A percentile compares a stretch with the other conserved stretches of the same genome.
Evolutionary conservation across 2,113 vertebrate genomes (phyloP).

Genomic region (Heliornis fulica): DNA sequence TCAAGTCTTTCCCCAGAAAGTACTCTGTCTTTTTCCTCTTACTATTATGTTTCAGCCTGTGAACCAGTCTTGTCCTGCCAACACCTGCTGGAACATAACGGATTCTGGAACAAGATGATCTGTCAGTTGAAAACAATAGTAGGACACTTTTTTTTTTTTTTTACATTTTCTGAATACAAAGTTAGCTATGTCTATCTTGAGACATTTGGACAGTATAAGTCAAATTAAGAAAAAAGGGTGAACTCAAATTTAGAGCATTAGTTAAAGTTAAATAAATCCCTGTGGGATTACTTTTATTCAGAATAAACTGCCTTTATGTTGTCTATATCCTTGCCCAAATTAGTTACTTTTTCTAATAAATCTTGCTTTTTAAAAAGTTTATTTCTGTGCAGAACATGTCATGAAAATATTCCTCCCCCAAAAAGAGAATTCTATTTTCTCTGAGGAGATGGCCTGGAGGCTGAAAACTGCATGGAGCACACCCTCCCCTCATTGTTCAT

Average conservation of each 20-base stretch:
- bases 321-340: neutral
- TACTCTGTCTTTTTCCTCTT: neutral
- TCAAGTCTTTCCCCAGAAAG: neutral
- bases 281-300: neutral
- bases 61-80: neutral
- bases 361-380: neutral
- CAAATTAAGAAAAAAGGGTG: neutral
- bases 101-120: neutral
- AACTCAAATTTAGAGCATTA: neutral
- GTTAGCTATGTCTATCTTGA: neutral
- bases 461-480: neutral
- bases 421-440: neutral
- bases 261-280: neutral
- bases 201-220: neutral
- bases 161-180: neutral
- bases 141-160: neutral
- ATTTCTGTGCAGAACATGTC: neutral
- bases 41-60: neutral
- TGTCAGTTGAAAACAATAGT: neutral
- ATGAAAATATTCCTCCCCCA: neutral
- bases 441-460: neutral
- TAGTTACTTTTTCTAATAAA: neutral
- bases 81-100: neutral
- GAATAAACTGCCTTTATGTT: neutral
- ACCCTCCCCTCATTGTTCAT: neutral